Evolutionary conservation across 2,888 invertebrate genomes (phyloP).

Genomic region (Caenorhabditis auriculariae): DNA sequence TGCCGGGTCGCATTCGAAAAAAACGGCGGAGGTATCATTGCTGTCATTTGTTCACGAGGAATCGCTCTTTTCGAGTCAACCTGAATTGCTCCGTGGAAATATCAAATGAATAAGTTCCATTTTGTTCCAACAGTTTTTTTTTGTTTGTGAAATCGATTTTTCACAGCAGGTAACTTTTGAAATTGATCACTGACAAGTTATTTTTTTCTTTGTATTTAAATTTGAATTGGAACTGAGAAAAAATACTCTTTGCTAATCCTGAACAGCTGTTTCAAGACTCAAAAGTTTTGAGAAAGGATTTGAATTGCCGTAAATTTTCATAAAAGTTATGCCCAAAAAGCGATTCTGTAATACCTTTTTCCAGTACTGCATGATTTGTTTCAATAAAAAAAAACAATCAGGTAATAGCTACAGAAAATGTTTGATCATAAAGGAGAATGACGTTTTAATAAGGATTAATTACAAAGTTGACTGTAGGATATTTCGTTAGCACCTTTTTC

Average conservation of each 20-base stretch:
- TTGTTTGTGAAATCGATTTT: not conserved
- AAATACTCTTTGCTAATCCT: too few relatives aligned
- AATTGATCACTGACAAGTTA: not conserved
- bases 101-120: not conserved
- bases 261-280: too few relatives aligned
- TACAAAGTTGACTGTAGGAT: not conserved
- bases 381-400: not conserved
- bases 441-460: not conserved
- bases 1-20: constrained; percentile 55
- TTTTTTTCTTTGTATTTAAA: too few relatives aligned
- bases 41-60: constrained; percentile 62
- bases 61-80: constrained; percentile 62
- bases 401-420: not conserved
- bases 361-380: not conserved
- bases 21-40: constrained; percentile 55
- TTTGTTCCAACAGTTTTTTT: not conserved
- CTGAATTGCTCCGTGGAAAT: constrained; percentile 5
- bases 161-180: not conserved
- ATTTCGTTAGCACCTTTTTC: not conserved
- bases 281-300: not conserved
- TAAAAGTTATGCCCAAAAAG: too few relatives aligned
- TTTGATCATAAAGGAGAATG: not conserved
- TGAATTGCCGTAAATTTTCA: not conserved
- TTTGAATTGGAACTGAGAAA: too few relatives aligned
- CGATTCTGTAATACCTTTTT: too few relatives aligned